These are phyloP conservation scores for Epinotia bilunana DNA, from an alignment of 2,888 invertebrate species.

Conservation along the genomic window DNA sequence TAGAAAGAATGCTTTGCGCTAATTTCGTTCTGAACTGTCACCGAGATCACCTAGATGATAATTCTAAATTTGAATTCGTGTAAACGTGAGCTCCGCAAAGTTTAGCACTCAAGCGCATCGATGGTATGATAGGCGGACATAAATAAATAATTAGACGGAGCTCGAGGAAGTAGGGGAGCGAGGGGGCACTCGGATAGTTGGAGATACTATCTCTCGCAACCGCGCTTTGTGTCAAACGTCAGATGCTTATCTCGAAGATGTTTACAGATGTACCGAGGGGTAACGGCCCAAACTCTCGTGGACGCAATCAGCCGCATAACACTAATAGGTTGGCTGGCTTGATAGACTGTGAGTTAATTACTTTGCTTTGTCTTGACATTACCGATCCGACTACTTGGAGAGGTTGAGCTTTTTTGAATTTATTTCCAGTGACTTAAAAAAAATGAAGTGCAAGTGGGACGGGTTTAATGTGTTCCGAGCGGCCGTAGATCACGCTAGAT, in stretches of 20 bases:
- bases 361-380: slow-evolving; percentile 61
- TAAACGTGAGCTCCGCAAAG: slow-evolving; percentile 66
- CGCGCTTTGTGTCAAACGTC: slow-evolving; percentile 85
- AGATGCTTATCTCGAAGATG: slow-evolving; percentile 81
- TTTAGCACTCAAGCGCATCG: slow-evolving; percentile 80
- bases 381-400: slow-evolving; percentile 45
- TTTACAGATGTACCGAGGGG: slow-evolving; percentile 83
- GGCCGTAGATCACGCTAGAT: slow-evolving; percentile 80
- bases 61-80: slow-evolving; percentile 78
- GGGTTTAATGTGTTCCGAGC: slow-evolving; percentile 60
- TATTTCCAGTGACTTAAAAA: slow-evolving; percentile 44
- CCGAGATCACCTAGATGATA: slow-evolving; percentile 78
- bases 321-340: slow-evolving; percentile 64
- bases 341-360: slow-evolving; percentile 76
- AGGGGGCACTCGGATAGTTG: slow-evolving; percentile 72
- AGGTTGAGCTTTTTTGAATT: slow-evolving; percentile 47
- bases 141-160: slow-evolving; percentile 83
- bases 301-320: slow-evolving; percentile 74
- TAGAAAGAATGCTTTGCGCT: slow-evolving; percentile 51
- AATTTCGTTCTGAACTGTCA: slow-evolving; percentile 64
- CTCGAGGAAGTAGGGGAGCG: slow-evolving; percentile 65
- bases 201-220: slow-evolving; percentile 80
- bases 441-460: slow-evolving; percentile 46
- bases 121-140: slow-evolving; percentile 79
- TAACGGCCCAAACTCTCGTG: slow-evolving; percentile 73